Base-by-base conservation (phyloP, 2,797 vertebrate genomes). In the Sylvia borin region DNA sequence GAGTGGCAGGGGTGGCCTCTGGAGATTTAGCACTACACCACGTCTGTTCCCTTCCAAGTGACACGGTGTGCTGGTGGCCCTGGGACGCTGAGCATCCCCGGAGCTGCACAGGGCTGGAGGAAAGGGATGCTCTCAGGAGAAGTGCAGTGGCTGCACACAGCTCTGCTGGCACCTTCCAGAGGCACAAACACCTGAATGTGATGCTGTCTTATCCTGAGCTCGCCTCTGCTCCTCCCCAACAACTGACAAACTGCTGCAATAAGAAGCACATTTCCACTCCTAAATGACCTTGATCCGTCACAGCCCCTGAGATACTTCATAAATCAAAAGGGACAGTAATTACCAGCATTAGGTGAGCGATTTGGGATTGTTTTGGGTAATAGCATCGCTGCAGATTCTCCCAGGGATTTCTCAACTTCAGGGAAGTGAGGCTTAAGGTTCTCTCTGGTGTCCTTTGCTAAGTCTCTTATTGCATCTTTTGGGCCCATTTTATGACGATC, bases 311-410 rank as follows among this genome's bases (percentile, higher is more conserved):
- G 26, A 51, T 9, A 3, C 26, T 27, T 64, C 47, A 57, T 94
- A 77, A 91, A 96, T 96, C 91, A 95, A 43, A 43, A 85, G 32
- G n/a, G 9, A 29, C 53, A 14, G 40, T n/a, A 57, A 83, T 93
- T 70, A 47, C 9, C 20, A 42, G 61, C 61, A 31, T 72, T 68
- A 68, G 18, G 21, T 1, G 18, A 55, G 45, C 29, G 36, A 53
- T 60, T 67, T 4, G 10, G 31, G 64, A 7, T 38, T 58, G 18
- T 38, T 85, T 53, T 57, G 67, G 34, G 36, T 43, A 62, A 45
- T 10, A 53, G 24, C 16, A 60, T 27, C 0, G 1, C 40, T 32
- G 25, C 26, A 66, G 26, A n/a, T 13, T 48, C 24, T 87, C 71
- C 29, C 5, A 15, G 61, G 34, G 61, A 40, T 31, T 62, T 19